Conservation (phyloP, 2,797 vertebrate genomes). For the Coluber constrictor region DNA sequence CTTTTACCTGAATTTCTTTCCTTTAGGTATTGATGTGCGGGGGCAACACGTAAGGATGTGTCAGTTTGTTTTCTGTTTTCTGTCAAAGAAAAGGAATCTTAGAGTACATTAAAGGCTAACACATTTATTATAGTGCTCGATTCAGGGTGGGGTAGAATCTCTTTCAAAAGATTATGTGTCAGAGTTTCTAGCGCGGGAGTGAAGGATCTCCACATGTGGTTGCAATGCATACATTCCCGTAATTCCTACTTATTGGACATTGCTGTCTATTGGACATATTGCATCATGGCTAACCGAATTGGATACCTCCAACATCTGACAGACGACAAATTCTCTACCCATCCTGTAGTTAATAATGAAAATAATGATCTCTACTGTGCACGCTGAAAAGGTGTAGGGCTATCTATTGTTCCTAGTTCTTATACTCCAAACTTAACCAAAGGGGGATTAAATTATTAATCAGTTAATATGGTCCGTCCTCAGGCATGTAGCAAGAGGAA, state of each 20-base stretch:
- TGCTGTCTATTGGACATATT: background rate
- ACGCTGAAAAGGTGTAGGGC: background rate
- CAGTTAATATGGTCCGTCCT: background rate
- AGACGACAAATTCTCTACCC: background rate
- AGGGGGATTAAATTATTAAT: background rate
- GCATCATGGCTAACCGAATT: background rate
- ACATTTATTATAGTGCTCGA: background rate
- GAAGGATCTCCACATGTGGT: background rate
- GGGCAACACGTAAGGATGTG: background rate
- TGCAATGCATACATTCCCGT: background rate
- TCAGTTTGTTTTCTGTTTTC: background rate
- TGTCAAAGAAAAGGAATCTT: background rate
- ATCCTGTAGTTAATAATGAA: background rate
- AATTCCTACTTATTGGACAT: background rate
- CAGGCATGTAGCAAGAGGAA: background rate
- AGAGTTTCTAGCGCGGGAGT: background rate
- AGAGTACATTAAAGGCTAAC: background rate
- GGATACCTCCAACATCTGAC: background rate
- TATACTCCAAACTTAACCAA: background rate
- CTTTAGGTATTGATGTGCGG: background rate
- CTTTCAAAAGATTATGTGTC: background rate
- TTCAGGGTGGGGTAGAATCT: background rate
- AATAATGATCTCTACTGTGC: background rate
- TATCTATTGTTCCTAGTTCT: background rate
- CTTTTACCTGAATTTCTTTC: background rate